These are phyloP conservation scores for Ophion ellenae DNA, from an alignment of 2,888 invertebrate genomes.

Conservation along the genomic window DNA sequence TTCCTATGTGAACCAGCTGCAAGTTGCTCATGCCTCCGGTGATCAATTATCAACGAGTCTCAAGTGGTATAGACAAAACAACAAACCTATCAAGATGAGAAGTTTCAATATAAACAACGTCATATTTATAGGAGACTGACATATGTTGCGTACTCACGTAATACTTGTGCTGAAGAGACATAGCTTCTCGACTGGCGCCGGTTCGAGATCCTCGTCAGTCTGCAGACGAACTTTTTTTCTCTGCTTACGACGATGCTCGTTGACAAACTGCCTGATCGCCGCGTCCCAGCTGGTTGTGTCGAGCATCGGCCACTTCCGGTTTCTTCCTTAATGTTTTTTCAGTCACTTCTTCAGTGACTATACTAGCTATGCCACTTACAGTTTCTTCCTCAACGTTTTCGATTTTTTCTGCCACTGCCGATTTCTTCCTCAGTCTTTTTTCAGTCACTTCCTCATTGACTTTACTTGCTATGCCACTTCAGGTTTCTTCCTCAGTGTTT, in stretches of 20 bases:
- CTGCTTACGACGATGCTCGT: constrained; percentile 31
- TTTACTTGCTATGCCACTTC: not conserved
- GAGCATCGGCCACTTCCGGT: constrained; percentile 30
- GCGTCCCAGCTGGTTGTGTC: constrained; percentile 12
- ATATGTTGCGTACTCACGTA: constrained; percentile 77
- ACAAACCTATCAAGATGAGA: not conserved
- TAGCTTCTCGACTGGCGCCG: constrained; percentile 72
- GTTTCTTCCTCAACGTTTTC: not conserved
- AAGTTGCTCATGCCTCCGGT: not conserved
- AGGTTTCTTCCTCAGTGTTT: constrained; percentile 13
- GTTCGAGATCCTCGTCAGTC: constrained; percentile 46
- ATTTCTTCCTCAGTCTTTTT: constrained; percentile 56
- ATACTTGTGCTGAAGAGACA: constrained; percentile 83
- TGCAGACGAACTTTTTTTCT: constrained; percentile 44
- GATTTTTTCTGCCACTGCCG: not conserved
- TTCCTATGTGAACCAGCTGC: no score
- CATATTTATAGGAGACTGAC: not conserved
- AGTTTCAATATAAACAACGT: not conserved
- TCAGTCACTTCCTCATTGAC: not conserved
- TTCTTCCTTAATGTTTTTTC: constrained; percentile 68
- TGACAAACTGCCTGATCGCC: constrained; percentile 38
- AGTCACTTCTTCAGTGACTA: constrained; percentile 46
- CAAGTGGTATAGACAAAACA: not conserved
- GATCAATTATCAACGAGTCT: not conserved
- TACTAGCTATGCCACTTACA: not conserved